Percentiles rank a stretch among this genome's conserved stretches.
Conservation (phyloP, 2,797 vertebrate species). For the Pipistrellus pipistrellus region DNA sequence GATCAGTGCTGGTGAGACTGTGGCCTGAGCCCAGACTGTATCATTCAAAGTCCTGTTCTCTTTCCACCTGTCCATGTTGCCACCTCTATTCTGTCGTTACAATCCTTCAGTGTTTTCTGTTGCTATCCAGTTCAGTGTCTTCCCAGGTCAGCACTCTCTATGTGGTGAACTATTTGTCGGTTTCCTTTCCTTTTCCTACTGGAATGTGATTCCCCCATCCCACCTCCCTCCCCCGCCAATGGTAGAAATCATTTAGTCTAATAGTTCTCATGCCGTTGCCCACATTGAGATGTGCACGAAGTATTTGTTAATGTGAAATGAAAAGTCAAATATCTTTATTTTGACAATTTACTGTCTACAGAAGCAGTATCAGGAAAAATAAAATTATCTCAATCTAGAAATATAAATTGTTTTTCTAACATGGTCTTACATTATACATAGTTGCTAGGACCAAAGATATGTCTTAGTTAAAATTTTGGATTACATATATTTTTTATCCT, state of each 20-base stretch:
- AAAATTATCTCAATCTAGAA: slow-evolving; percentile 2
- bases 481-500: slow-evolving; percentile 14
- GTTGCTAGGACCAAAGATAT: slow-evolving; percentile 48
- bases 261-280: background rate
- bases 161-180: background rate
- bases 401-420: background rate
- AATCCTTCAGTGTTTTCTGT: background rate
- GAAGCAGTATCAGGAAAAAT: slow-evolving; percentile 10
- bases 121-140: background rate
- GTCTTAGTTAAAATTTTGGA: slow-evolving; percentile 51
- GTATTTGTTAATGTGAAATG: background rate
- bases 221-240: no score
- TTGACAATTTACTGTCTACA: slow-evolving; percentile 5
- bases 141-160: background rate
- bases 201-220: background rate
- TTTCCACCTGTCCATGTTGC: background rate
- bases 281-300: background rate
- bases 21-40: background rate
- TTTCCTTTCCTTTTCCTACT: background rate
- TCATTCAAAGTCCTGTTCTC: background rate
- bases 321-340: slow-evolving; percentile 8
- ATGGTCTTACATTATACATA: slow-evolving; percentile 26
- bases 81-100: background rate
- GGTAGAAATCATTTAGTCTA: background rate
- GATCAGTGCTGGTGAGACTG: no score